Conservation (phyloP, 1,140 invertebrate species). For the Thaumetopoea pityocampa region DNA sequence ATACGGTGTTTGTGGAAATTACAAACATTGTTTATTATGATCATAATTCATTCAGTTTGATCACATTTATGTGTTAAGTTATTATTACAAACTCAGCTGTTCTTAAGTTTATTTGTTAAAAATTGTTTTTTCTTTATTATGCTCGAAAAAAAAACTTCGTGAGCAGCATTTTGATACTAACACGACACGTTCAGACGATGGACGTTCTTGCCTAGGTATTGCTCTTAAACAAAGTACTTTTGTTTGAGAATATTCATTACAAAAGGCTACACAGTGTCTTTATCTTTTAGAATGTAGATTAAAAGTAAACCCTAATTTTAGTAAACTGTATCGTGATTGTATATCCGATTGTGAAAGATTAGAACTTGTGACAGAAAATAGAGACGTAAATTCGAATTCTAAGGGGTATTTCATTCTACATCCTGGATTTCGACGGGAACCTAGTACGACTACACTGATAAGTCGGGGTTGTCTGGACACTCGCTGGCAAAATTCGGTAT, state of each 20-base stretch:
- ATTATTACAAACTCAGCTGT: too few relatives aligned
- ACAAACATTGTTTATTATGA: too few relatives aligned
- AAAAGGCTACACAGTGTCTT: too few relatives aligned
- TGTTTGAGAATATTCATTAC: neutral
- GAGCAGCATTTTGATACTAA: neutral
- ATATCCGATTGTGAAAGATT: neutral
- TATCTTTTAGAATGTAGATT: neutral
- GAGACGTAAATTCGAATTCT: neutral
- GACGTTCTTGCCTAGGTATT: constrained; percentile 3
- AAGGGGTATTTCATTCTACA: constrained; percentile 1
- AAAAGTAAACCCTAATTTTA: neutral
- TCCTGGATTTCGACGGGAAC: neutral
- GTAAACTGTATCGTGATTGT: neutral
- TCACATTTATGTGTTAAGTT: too few relatives aligned
- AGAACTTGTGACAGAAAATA: neutral
- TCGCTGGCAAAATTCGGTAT: too few relatives aligned
- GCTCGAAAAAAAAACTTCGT: neutral
- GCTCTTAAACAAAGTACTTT: neutral
- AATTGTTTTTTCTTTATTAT: neutral
- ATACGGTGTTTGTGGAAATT: too few relatives aligned
- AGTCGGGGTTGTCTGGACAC: too few relatives aligned
- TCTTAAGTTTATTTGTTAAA: too few relatives aligned
- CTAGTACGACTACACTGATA: too few relatives aligned
- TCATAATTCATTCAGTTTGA: too few relatives aligned
- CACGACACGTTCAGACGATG: constrained; percentile 1